phyloP scores from a whole-genome alignment of 2,888 invertebrate species.

The Eupithecia dodoneata region DNA sequence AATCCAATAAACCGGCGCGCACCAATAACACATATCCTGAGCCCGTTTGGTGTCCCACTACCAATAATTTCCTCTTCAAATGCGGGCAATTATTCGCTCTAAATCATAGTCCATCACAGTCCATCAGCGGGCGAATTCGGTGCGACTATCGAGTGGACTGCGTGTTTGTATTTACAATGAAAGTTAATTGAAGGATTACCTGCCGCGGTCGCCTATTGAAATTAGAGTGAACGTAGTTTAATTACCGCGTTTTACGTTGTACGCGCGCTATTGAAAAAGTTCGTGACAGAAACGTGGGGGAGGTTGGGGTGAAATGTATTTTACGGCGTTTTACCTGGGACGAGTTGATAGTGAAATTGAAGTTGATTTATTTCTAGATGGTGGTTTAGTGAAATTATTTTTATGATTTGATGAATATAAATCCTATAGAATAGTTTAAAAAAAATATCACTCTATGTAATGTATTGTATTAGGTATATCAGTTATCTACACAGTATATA shows the following conservation, averaged over 20 bases:
- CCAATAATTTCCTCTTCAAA: background rate
- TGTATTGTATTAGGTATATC: no score
- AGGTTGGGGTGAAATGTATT: slow-evolving; percentile 28
- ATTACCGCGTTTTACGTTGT: slow-evolving; percentile 38
- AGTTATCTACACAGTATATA: no score
- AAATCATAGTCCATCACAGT: slow-evolving; percentile 45
- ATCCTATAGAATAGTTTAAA: background rate
- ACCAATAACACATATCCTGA: background rate
- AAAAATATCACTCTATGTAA: background rate
- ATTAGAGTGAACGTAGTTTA: slow-evolving; percentile 43
- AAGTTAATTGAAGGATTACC: slow-evolving; percentile 46
- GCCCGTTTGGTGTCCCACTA: background rate
- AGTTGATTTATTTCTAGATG: background rate
- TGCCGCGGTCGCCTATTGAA: slow-evolving; percentile 42
- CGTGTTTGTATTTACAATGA: slow-evolving; percentile 43
- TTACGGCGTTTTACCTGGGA: slow-evolving; percentile 22
- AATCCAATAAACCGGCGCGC: background rate
- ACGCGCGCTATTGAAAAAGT: slow-evolving; percentile 37
- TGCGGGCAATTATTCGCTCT: slow-evolving; percentile 40
- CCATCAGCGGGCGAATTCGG: slow-evolving; percentile 38
- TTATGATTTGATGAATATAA: background rate
- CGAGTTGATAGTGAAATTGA: background rate
- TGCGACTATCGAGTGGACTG: slow-evolving; percentile 36
- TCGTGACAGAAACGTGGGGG: slow-evolving; percentile 35
- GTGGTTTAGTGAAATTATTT: background rate